Evolutionary conservation across 2,113 vertebrate genomes (phyloP).

Genomic region (Heterochromis multidens): DNA sequence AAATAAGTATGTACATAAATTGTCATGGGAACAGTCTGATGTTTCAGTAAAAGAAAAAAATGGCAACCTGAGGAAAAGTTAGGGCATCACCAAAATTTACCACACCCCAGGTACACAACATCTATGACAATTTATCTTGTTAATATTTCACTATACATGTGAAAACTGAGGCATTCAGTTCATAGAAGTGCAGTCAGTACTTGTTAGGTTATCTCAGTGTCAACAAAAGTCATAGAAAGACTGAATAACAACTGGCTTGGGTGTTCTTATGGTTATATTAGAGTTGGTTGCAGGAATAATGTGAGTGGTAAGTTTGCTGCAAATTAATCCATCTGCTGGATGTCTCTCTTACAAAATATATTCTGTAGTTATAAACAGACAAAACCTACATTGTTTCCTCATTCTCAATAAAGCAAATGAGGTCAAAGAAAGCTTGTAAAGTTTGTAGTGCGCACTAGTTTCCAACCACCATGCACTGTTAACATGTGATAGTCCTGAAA

Average conservation of each 20-base stretch:
- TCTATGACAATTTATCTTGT: rapidly evolving
- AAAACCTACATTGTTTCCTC: rapidly evolving
- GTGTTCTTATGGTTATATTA: background rate
- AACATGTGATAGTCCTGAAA: background rate
- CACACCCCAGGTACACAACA: background rate
- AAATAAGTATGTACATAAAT: background rate
- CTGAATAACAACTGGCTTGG: background rate
- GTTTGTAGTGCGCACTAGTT: background rate
- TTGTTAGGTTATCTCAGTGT: rapidly evolving
- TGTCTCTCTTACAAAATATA: background rate
- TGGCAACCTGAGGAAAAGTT: background rate
- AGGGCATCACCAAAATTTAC: background rate
- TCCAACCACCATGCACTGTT: background rate
- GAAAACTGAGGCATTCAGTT: background rate
- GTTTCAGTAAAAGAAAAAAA: background rate
- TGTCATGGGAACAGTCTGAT: background rate
- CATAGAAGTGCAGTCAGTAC: background rate
- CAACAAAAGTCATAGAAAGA: background rate
- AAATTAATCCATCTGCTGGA: rapidly evolving
- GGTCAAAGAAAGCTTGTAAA: background rate
- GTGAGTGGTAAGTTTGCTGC: background rate
- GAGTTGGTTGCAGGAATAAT: background rate
- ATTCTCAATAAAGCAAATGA: background rate
- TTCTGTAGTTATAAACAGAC: background rate
- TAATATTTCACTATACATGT: background rate